Base-by-base conservation (phyloP, 2,113 vertebrate genomes). In the Sinosuthora webbiana region DNA sequence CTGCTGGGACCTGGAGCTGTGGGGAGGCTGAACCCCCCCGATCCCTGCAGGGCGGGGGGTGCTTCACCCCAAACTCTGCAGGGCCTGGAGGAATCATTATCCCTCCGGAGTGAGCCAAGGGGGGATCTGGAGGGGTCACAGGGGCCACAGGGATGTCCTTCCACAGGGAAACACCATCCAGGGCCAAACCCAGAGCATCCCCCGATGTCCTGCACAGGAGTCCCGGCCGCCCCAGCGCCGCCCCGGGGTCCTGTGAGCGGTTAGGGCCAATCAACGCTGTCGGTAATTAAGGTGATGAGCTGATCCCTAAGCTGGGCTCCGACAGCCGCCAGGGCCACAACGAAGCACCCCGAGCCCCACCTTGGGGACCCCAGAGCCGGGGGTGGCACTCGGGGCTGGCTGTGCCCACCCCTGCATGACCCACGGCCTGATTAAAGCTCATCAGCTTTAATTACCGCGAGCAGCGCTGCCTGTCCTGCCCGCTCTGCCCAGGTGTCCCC, bases 121-220 rank as follows among this genome's bases (percentile, higher is more conserved):
- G 39, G 21, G 67, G 53, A 13, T 11, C 63, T 10, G 3, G 15
- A 31, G 44, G 67, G 62, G 13, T 1, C 11, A 3, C 16, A 17
- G 44, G 56, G 65, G 55, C 62, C 25, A 3, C 3, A 5, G n/a
- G 42, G 37, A 24, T 10, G 39, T 6, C 1, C 1, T 19, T n/a
- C 22, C 17, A 3, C 24, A 3, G 5, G 0, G 6, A n/a, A 76
- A 16, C 24, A 3, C 7, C 0, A 5, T 1, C 23, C 1, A 0
- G 50, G 21, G 7, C 14, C 10, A 0, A 33, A 31, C 0, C 71
- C 20, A 3, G 33, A 24, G 22, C 71, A 23, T 4, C 39, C 9
- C 23, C 56, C 18, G 0, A 1, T 0, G 7, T 9, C 44, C 75
- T 1, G 4, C 44, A 7, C 44, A 20, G 44, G 44, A 44, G 20